These are phyloP conservation scores for Microtus oregoni DNA, from an alignment of 2,113 vertebrate genomes.

Conservation along the genomic window DNA sequence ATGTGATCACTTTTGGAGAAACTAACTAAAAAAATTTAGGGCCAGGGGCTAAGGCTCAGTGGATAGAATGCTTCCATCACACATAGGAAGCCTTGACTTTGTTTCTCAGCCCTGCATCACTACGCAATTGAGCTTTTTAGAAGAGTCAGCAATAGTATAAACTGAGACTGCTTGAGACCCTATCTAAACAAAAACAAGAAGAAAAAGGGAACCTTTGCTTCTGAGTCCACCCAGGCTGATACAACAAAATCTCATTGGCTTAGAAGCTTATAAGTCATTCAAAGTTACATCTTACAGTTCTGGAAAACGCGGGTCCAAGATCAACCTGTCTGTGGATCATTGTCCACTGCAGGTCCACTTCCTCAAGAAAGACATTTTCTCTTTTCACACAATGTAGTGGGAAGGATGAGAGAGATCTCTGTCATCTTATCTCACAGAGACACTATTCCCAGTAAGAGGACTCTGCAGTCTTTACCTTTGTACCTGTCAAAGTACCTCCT, in stretches of 20 bases:
- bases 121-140: rapidly evolving
- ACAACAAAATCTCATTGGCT: not conserved
- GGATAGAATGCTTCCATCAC: not conserved
- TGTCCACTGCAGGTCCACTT: not conserved
- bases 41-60: no score
- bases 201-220: not conserved
- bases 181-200: not conserved
- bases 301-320: not conserved
- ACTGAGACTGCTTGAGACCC: not conserved
- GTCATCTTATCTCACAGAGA: not conserved
- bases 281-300: not conserved
- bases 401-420: not conserved
- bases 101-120: no score
- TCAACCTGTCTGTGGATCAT: not conserved
- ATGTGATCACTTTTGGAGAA: not conserved
- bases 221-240: not conserved
- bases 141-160: not conserved
- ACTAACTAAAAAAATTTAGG: not conserved
- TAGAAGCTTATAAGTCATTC: not conserved
- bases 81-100: no score
- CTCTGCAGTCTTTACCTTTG: no score
- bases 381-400: not conserved
- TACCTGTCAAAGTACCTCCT: not conserved
- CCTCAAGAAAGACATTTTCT: not conserved
- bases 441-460: not conserved